Conservation (phyloP, 1,140 invertebrate genomes). For the Danaus plexippus region DNA sequence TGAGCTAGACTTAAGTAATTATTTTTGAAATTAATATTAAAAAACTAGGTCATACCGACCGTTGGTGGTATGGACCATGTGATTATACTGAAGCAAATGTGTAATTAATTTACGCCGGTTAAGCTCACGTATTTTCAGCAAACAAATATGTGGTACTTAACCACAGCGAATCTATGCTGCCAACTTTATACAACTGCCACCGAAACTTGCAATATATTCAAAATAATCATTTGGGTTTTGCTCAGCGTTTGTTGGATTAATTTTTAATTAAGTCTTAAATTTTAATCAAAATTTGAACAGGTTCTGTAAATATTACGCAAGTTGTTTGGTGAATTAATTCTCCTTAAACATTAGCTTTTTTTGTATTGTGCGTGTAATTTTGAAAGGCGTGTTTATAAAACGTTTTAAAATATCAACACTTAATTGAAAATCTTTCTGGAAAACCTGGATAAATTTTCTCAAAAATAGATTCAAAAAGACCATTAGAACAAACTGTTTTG, state of each 20-base stretch:
- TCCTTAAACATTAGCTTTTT: constrained; percentile 11
- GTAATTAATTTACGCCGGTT: constrained; percentile 55
- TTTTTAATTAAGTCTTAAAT: constrained; percentile 29
- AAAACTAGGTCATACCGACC: constrained; percentile 47
- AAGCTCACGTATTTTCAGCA: constrained; percentile 36
- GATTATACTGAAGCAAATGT: constrained; percentile 48
- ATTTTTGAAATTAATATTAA: constrained; percentile 13
- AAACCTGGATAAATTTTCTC: too few species aligned
- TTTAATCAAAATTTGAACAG: constrained; percentile 26
- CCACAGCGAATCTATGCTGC: constrained; percentile 29
- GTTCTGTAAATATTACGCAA: constrained; percentile 18
- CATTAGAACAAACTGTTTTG: too few species aligned
- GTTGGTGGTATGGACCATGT: constrained; percentile 37
- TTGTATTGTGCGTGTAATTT: background rate
- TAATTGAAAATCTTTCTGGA: too few species aligned
- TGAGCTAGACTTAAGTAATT: too few species aligned
- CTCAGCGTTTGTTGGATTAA: constrained; percentile 21
- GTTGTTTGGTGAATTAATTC: constrained; percentile 20
- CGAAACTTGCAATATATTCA: constrained; percentile 32
- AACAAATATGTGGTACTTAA: constrained; percentile 39
- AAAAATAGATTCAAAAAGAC: too few species aligned
- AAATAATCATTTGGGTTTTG: constrained; percentile 36
- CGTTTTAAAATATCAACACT: too few species aligned
- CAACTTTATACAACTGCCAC: constrained; percentile 27
- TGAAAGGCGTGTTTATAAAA: too few species aligned